Percentiles rank a stretch among this genome's conserved stretches.
These are phyloP conservation scores for Suillia variegata DNA, from an alignment of 2,888 invertebrate species.

Conservation along the genomic window DNA sequence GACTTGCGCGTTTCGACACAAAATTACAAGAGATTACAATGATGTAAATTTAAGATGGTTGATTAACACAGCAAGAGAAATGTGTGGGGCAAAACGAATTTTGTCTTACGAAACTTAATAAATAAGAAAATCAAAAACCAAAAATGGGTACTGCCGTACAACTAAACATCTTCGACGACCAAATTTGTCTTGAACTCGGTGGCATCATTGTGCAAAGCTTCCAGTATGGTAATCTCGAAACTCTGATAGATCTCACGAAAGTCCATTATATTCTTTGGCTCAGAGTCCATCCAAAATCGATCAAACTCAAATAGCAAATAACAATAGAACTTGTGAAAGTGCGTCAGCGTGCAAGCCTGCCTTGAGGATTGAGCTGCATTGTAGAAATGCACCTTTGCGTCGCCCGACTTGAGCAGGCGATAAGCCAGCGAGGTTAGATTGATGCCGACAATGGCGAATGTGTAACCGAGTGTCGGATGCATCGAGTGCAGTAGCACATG, in stretches of 20 bases:
- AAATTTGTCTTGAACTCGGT: constrained; percentile 81
- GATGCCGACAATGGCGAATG: constrained; percentile 91
- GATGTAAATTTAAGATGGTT: no score
- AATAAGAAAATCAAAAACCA: no score
- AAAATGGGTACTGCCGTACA: no score
- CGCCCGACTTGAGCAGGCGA: constrained; percentile 77
- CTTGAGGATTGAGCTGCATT: constrained; percentile 69
- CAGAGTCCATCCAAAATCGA: constrained; percentile 89
- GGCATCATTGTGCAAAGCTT: constrained; percentile 70
- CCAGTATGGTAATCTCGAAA: constrained; percentile 78
- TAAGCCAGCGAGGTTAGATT: constrained; percentile 93
- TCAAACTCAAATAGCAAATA: constrained; percentile 94
- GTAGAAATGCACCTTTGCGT: constrained; percentile 89
- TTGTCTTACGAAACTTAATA: no score
- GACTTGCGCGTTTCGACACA: no score
- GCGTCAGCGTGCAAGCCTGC: constrained; percentile 69
- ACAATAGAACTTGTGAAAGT: constrained; percentile 93
- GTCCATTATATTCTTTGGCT: constrained; percentile 94
- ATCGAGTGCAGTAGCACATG: constrained; percentile 86
- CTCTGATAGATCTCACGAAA: constrained; percentile 85
- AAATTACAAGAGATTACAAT: no score
- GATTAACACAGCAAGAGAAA: no score
- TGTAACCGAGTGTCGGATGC: constrained; percentile 89
- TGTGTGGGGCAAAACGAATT: no score
- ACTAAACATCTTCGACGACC: constrained; percentile 74